Conservation (phyloP, 2,888 invertebrate genomes). For the Ormyrus thymus region DNA sequence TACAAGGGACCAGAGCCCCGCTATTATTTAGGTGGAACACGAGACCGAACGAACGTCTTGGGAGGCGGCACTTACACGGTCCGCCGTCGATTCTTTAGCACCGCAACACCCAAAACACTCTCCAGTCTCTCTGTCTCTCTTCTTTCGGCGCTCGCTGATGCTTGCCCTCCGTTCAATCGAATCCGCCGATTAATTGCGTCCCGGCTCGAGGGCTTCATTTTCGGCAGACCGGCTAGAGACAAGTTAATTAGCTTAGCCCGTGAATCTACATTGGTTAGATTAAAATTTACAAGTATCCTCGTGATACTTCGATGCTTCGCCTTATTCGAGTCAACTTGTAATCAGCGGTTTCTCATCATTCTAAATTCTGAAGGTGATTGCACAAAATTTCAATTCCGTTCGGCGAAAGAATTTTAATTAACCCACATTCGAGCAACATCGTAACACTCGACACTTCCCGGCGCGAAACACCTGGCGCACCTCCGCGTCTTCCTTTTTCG, state of each 20-base stretch:
- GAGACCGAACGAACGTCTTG: slow-evolving; percentile 15
- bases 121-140: neutral
- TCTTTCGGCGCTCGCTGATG: slow-evolving; percentile 31
- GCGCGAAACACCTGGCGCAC: neutral
- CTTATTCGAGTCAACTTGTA: neutral
- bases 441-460: too few species aligned
- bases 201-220: slow-evolving; percentile 36
- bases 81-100: slow-evolving; percentile 13
- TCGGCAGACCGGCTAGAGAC: neutral
- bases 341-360: neutral
- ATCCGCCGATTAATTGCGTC: slow-evolving; percentile 40
- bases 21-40: slow-evolving; percentile 27
- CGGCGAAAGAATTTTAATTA: too few species aligned
- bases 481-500: neutral
- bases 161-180: slow-evolving; percentile 44
- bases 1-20: neutral
- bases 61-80: neutral
- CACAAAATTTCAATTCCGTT: too few species aligned
- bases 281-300: neutral
- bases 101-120: slow-evolving; percentile 23
- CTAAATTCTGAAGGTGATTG: neutral
- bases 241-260: too few species aligned
- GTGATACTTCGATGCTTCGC: neutral
- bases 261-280: neutral
- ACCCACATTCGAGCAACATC: too few species aligned